Evolutionary conservation across 2,888 invertebrate genomes (phyloP).

Genomic region (Lithophane socia): DNA sequence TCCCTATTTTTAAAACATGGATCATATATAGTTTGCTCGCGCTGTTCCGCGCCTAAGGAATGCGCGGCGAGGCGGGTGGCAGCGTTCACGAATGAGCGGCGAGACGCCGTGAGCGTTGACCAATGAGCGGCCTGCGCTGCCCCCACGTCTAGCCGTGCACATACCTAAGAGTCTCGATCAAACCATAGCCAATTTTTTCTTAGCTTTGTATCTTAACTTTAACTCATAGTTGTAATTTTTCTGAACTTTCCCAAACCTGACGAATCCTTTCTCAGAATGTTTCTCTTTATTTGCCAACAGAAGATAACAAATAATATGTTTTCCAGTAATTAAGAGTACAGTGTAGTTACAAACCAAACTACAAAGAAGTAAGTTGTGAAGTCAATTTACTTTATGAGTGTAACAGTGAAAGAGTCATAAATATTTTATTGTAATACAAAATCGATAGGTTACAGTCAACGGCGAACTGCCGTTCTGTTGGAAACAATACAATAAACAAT

Average conservation of each 20-base stretch:
- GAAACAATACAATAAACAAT: slow-evolving; percentile 51
- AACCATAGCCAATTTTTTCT: background rate
- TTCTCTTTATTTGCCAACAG: background rate
- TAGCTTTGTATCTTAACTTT: background rate
- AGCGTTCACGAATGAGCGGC: too few relatives aligned
- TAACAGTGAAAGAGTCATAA: slow-evolving; percentile 47
- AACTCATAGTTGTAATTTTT: background rate
- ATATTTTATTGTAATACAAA: slow-evolving; percentile 52
- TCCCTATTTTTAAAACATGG: background rate
- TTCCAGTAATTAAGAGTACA: slow-evolving; percentile 27
- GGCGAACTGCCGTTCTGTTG: slow-evolving; percentile 20
- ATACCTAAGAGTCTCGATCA: too few relatives aligned
- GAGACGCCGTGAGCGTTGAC: background rate
- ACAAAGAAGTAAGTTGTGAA: slow-evolving; percentile 41
- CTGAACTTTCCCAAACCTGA: background rate
- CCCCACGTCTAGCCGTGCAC: too few relatives aligned
- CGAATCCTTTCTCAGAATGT: background rate
- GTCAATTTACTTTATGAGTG: slow-evolving; percentile 54
- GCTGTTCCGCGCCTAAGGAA: too few relatives aligned
- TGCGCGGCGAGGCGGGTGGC: too few relatives aligned
- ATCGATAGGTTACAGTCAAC: slow-evolving; percentile 30
- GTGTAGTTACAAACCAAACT: slow-evolving; percentile 8
- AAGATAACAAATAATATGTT: background rate
- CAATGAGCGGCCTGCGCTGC: too few relatives aligned
- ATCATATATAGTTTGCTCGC: background rate